phyloP scores from a whole-genome alignment of 2,888 invertebrate genomes.

The Drosophila ustulata region DNA sequence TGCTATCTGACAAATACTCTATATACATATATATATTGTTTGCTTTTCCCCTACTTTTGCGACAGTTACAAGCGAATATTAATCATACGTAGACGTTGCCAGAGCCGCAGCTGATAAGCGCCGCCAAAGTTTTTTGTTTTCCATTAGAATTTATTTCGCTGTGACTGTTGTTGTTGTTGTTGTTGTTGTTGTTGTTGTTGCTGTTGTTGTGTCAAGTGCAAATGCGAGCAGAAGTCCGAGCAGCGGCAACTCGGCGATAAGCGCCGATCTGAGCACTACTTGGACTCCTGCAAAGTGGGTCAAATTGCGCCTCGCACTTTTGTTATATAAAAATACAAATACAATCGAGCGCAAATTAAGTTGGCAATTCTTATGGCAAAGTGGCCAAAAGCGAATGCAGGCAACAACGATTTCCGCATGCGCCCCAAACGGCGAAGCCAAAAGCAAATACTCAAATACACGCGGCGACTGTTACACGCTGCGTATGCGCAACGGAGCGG shows the following conservation, averaged over 20 bases:
- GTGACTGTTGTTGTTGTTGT: slow-evolving; percentile 7
- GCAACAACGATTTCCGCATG: slow-evolving; percentile 52
- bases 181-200: no score
- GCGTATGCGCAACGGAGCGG: slow-evolving; percentile 12
- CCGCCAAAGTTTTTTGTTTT: slow-evolving; percentile 12
- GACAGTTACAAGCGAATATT: slow-evolving; percentile 15
- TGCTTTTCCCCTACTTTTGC: slow-evolving; percentile 4
- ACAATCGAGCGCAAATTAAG: not conserved
- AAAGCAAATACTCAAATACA: slow-evolving; percentile 32
- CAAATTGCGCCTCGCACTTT: slow-evolving; percentile 29
- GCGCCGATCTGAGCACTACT: slow-evolving; percentile 46
- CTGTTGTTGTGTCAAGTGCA: slow-evolving; percentile 32
- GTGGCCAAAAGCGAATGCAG: slow-evolving; percentile 26
- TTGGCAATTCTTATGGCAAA: slow-evolving; percentile 39
- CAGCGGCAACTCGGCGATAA: slow-evolving; percentile 32
- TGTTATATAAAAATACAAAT: not conserved
- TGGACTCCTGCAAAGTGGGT: slow-evolving; percentile 51
- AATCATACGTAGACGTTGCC: slow-evolving; percentile 35
- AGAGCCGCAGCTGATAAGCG: slow-evolving; percentile 36
- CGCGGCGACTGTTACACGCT: not conserved
- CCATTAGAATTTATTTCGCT: slow-evolving; percentile 30
- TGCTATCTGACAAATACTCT: no score
- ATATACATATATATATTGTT: not conserved
- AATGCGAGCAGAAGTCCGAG: not conserved
- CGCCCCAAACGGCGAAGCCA: slow-evolving; percentile 42